Evolutionary conservation across 1,140 invertebrate species (phyloP).

Genomic region (Drosophila albomicans): DNA sequence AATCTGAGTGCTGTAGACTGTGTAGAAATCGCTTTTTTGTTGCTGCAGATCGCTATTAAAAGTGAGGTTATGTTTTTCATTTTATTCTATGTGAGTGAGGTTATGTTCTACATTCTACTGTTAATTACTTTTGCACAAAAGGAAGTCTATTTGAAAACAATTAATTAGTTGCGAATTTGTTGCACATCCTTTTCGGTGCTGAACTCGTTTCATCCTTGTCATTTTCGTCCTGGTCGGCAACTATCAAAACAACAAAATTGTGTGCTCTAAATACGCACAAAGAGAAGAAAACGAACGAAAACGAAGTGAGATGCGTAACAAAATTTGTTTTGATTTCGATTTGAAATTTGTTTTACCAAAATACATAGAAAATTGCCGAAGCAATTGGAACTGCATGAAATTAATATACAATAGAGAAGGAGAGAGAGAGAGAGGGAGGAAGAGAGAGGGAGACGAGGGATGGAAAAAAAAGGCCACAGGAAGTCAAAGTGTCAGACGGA

Average conservation of each 20-base stretch:
- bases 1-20: too few species aligned
- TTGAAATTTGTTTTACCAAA: slow-evolving; percentile 66
- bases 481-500: slow-evolving; percentile 75
- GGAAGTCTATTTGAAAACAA: slow-evolving; percentile 22
- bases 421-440: slow-evolving; percentile 6
- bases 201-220: slow-evolving; percentile 5
- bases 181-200: background rate
- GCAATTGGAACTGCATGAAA: slow-evolving; percentile 56
- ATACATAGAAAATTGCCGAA: slow-evolving; percentile 32
- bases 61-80: too few species aligned
- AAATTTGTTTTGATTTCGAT: slow-evolving; percentile 78
- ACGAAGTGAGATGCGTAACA: slow-evolving; percentile 54
- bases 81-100: too few species aligned
- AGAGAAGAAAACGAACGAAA: background rate
- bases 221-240: slow-evolving; percentile 37
- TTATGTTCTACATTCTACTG: background rate
- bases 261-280: slow-evolving; percentile 48
- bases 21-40: too few species aligned
- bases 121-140: background rate
- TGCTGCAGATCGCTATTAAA: too few species aligned
- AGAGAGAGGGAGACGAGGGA: slow-evolving; percentile 10
- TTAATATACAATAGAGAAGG: slow-evolving; percentile 38
- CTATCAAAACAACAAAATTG: slow-evolving; percentile 49
- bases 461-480: slow-evolving; percentile 77
- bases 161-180: slow-evolving; percentile 11